phyloP scores from a whole-genome alignment of 2,113 vertebrate species.

The Pyrgilauda ruficollis region DNA sequence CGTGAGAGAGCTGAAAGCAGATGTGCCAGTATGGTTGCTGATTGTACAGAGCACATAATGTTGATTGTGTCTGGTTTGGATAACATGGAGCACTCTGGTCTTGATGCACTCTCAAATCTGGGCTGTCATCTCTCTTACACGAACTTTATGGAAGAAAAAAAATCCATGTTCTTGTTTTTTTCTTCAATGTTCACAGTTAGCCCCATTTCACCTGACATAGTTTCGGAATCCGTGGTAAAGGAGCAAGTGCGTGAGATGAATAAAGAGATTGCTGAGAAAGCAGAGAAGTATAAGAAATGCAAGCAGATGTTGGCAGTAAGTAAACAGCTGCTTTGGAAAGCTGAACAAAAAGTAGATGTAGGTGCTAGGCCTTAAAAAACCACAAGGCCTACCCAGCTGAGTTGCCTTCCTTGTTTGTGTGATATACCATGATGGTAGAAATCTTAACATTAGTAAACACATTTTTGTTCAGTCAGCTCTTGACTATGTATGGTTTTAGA shows the following conservation, averaged over 20 bases:
- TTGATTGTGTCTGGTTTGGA: neutral
- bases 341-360: neutral
- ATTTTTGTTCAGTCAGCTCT: neutral
- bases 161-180: neutral
- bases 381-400: neutral
- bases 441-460: neutral
- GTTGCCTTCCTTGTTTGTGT: neutral
- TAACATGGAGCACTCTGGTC: neutral
- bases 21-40: fast-evolving
- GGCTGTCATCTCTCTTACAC: neutral
- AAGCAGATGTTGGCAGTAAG: conserved; percentile 91
- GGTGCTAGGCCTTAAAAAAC: neutral
- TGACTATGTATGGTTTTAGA: neutral
- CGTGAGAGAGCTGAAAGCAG: neutral
- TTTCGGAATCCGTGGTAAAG: conserved; percentile 86
- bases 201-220: conserved; percentile 77
- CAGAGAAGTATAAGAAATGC: conserved; percentile 93
- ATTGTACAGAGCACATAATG: fast-evolving
- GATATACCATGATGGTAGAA: neutral
- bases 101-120: neutral
- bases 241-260: conserved; percentile 88
- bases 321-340: conserved; percentile 34
- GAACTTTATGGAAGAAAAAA: neutral
- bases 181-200: conserved; percentile 72
- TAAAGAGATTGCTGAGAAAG: conserved; percentile 88